phyloP scores from a whole-genome alignment of 2,797 vertebrate species.

The Lepidocolaptes lacrymiger region DNA sequence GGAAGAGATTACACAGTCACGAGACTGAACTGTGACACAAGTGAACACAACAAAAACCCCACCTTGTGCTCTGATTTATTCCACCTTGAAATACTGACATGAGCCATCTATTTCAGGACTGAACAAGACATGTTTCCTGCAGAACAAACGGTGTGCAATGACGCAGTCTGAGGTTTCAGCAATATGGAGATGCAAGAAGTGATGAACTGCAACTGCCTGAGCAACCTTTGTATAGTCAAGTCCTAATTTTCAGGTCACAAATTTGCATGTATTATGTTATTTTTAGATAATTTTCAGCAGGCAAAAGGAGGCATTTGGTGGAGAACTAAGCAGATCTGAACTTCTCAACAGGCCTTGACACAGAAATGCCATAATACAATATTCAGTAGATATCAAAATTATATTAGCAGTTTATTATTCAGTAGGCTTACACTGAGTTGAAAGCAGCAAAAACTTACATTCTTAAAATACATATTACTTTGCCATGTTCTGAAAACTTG shows the following conservation, averaged over 20 bases:
- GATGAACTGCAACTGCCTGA: fast-evolving
- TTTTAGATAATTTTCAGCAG: not conserved
- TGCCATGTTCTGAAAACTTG: not conserved
- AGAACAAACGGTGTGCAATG: fast-evolving
- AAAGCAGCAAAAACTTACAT: not conserved
- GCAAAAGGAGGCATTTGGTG: not conserved
- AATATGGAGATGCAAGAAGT: not conserved
- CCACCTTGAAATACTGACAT: not conserved
- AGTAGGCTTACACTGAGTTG: not conserved
- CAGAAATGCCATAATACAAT: not conserved
- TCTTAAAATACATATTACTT: not conserved
- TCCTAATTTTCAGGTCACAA: not conserved
- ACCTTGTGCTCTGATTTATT: not conserved
- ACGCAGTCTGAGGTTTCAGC: not conserved
- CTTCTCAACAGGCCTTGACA: not conserved
- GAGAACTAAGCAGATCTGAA: not conserved
- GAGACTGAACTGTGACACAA: not conserved
- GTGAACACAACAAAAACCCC: not conserved
- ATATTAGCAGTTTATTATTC: not conserved
- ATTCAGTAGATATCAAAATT: not conserved
- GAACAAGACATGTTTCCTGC: not conserved
- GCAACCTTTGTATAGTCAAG: fast-evolving
- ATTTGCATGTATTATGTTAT: not conserved
- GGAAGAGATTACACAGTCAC: not conserved
- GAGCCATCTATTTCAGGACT: not conserved